Percentiles rank a stretch among this genome's conserved stretches.
phyloP scores from a whole-genome alignment of 2,113 vertebrate genomes.

The Rhea pennata region DNA sequence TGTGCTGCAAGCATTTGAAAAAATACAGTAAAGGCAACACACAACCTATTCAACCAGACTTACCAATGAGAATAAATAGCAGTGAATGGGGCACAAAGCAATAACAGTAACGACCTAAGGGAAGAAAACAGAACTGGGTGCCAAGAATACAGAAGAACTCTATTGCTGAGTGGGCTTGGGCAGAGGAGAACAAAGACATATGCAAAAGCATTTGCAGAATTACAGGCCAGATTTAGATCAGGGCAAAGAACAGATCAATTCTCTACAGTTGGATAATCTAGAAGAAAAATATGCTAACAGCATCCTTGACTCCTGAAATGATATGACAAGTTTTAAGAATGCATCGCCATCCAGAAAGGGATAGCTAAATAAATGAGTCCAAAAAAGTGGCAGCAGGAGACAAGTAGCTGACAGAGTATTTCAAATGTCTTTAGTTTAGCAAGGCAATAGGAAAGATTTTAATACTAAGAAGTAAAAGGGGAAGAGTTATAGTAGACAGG shows the following conservation, averaged over 20 bases:
- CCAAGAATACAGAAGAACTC: slow-evolving; percentile 16
- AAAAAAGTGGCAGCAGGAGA: neutral
- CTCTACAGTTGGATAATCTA: neutral
- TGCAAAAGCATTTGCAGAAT: neutral
- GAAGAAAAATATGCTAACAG: neutral
- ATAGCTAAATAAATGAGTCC: neutral
- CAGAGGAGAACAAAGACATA: neutral
- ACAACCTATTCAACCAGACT: neutral
- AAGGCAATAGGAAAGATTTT: neutral
- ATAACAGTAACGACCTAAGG: neutral
- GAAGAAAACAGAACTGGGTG: neutral
- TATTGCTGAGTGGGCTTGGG: neutral
- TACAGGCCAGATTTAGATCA: neutral
- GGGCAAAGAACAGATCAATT: slow-evolving; percentile 13
- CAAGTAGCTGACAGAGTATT: neutral
- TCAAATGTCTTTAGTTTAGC: neutral
- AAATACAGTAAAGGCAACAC: neutral
- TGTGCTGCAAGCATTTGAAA: neutral
- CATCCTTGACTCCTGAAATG: neutral
- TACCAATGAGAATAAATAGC: neutral
- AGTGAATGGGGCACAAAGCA: neutral
- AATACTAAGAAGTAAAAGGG: neutral
- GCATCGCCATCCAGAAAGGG: neutral
- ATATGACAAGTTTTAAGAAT: neutral
- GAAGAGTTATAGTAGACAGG: neutral